These are phyloP conservation scores for Todiramphus chloris DNA, from an alignment of 2,113 vertebrate genomes.

Conservation along the genomic window DNA sequence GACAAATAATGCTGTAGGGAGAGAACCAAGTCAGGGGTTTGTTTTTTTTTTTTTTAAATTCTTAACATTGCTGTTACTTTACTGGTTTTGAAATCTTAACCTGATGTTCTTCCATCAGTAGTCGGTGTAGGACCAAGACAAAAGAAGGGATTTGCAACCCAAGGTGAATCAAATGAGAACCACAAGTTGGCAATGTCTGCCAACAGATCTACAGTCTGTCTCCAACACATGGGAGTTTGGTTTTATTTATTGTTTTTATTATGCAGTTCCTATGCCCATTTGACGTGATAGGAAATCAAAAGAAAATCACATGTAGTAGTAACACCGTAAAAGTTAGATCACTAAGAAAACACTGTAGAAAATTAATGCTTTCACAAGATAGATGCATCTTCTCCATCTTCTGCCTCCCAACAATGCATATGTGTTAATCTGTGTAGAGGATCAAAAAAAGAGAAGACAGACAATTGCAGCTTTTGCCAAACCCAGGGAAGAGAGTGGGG, in stretches of 20 bases:
- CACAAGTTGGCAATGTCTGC: neutral
- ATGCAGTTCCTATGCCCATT: neutral
- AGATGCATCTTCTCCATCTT: neutral
- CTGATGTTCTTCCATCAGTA: neutral
- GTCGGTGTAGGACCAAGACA: neutral
- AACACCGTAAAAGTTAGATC: neutral
- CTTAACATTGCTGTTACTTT: neutral
- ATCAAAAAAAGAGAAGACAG: conserved; percentile 74
- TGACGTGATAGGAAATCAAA: conserved; percentile 6
- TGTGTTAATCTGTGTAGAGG: conserved; percentile 66
- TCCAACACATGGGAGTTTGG: neutral
- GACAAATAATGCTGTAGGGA: neutral
- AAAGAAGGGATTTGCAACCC: neutral
- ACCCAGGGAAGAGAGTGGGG: neutral
- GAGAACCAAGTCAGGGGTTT: neutral
- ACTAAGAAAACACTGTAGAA: conserved; percentile 63
- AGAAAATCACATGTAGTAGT: neutral
- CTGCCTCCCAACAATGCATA: neutral
- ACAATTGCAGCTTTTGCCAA: conserved; percentile 59
- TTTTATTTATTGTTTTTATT: neutral
- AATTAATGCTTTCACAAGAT: conserved; percentile 54
- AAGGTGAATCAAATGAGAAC: neutral
- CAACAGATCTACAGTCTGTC: neutral
- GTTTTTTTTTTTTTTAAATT: neutral
- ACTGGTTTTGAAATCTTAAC: neutral